A percentile compares a stretch with the other conserved stretches of the same genome.
These are phyloP conservation scores for Lepidostoma basale DNA, from an alignment of 1,140 invertebrate genomes.

Conservation along the genomic window DNA sequence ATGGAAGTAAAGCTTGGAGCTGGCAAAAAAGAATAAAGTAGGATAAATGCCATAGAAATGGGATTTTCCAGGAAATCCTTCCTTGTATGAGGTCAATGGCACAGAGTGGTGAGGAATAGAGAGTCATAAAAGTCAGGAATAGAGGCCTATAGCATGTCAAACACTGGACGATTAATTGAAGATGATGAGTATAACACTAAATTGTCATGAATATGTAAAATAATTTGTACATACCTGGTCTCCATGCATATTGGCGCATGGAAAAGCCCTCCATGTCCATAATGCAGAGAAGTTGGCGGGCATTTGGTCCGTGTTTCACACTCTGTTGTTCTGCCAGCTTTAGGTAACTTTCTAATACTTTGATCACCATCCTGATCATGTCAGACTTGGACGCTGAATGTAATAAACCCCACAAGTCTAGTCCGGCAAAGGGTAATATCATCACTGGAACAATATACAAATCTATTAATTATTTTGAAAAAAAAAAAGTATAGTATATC, in stretches of 20 bases:
- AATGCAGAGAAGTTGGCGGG: slow-evolving; percentile 72
- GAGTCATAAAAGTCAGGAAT: too few relatives aligned
- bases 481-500: too few relatives aligned
- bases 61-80: too few relatives aligned
- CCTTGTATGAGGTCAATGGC: too few relatives aligned
- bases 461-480: background rate
- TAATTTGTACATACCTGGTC: slow-evolving; percentile 72
- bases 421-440: slow-evolving; percentile 72
- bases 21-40: too few relatives aligned
- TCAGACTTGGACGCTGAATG: slow-evolving; percentile 77
- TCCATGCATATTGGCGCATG: slow-evolving; percentile 82
- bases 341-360: slow-evolving; percentile 67
- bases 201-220: too few relatives aligned
- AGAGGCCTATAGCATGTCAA: too few relatives aligned
- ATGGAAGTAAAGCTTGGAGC: too few relatives aligned
- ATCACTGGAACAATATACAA: slow-evolving; percentile 63
- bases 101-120: too few relatives aligned
- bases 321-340: slow-evolving; percentile 65
- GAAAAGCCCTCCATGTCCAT: slow-evolving; percentile 89
- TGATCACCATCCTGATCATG: slow-evolving; percentile 72
- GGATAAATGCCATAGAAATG: too few relatives aligned
- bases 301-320: slow-evolving; percentile 63
- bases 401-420: slow-evolving; percentile 81
- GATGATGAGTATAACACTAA: too few relatives aligned
- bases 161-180: too few relatives aligned